Conservation (phyloP, 2,113 vertebrate species). For the Toxotes chatareus region DNA sequence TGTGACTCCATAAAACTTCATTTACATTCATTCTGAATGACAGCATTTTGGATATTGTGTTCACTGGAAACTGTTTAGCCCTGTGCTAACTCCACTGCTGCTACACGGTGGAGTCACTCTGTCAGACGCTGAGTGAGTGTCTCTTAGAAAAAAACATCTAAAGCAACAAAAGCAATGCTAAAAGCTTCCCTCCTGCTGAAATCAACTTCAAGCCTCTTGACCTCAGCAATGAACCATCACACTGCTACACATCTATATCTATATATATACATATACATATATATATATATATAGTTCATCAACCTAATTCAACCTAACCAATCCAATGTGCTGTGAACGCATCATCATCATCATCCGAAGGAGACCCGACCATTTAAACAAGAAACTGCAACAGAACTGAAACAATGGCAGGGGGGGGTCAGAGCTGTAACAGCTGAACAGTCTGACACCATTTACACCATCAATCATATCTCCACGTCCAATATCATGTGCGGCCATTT, state of each 20-base stretch:
- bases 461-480: not conserved
- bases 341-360: not conserved
- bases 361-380: not conserved
- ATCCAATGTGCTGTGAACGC: not conserved
- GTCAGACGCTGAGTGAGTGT: not conserved
- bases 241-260: not conserved
- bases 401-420: no score
- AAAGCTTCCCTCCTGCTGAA: not conserved
- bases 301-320: not conserved
- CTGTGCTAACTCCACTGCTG: conserved; percentile 27
- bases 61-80: conserved; percentile 47
- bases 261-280: no score
- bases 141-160: not conserved
- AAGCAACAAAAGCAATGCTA: not conserved
- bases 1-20: conserved; percentile 24
- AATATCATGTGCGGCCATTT: not conserved
- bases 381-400: not conserved
- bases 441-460: no score
- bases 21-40: conserved; percentile 74
- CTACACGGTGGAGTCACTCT: not conserved
- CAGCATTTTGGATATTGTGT: conserved; percentile 78
- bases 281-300: no score
- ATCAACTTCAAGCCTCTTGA: not conserved
- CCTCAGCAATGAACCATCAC: not conserved
- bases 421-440: not conserved